Conservation (phyloP, 2,113 vertebrate species). For the Falcunculus frontatus region DNA sequence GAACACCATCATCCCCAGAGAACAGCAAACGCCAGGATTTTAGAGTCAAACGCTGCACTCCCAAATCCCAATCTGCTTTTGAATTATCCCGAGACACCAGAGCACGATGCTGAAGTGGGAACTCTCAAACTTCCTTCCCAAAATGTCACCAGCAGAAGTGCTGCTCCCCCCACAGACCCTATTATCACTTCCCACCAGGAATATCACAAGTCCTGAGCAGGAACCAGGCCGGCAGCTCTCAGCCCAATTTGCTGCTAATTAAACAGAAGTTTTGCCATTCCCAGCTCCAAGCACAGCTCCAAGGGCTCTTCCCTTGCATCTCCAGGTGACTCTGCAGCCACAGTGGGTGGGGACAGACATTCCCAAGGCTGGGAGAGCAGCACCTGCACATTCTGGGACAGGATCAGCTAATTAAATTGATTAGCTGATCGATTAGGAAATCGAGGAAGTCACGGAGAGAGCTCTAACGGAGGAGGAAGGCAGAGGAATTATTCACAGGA, state of each 20-base stretch:
- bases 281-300: neutral
- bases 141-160: neutral
- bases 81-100: neutral
- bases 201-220: neutral
- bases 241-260: neutral
- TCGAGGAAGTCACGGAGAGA: neutral
- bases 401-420: neutral
- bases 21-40: too few species aligned
- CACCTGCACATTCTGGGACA: accelerated
- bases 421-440: neutral
- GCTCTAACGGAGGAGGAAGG: neutral
- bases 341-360: neutral
- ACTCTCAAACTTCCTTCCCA: neutral
- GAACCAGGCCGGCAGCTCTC: neutral
- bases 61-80: neutral
- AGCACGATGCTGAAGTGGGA: neutral
- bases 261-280: neutral
- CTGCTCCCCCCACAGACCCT: neutral
- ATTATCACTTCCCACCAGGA: neutral
- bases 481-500: neutral
- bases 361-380: neutral
- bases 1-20: accelerated
- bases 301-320: neutral
- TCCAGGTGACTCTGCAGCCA: neutral
- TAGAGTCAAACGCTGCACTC: accelerated